Conservation (phyloP, 2,888 invertebrate genomes). For the Drosophila villosipedis region DNA sequence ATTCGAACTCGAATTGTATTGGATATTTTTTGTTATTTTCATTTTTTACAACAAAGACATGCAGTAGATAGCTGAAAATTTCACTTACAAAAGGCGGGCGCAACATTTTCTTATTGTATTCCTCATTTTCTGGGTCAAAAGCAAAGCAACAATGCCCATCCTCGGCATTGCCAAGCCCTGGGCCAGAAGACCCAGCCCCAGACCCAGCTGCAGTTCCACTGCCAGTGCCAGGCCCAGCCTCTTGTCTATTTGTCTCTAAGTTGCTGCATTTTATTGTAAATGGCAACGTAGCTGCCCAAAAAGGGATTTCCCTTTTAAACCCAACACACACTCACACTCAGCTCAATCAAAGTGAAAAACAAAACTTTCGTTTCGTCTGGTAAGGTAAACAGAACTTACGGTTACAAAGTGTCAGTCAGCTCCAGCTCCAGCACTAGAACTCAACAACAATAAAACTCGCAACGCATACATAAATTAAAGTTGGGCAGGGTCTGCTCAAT, state of each 20-base stretch:
- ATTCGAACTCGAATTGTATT: slow-evolving; percentile 34
- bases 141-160: slow-evolving; percentile 72
- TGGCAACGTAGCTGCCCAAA: slow-evolving; percentile 61
- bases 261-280: slow-evolving; percentile 67
- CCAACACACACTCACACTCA: slow-evolving; percentile 23
- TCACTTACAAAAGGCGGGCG: slow-evolving; percentile 76
- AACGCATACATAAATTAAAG: slow-evolving; percentile 77
- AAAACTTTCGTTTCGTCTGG: slow-evolving; percentile 73
- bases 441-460: slow-evolving; percentile 50
- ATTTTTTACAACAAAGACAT: slow-evolving; percentile 42
- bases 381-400: slow-evolving; percentile 50
- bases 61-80: slow-evolving; percentile 60
- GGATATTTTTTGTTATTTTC: slow-evolving; percentile 6
- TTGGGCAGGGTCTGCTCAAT: slow-evolving; percentile 58
- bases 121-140: slow-evolving; percentile 73
- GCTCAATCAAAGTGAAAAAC: slow-evolving; percentile 49
- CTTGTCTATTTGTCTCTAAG: slow-evolving; percentile 59
- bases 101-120: slow-evolving; percentile 79
- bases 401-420: slow-evolving; percentile 44
- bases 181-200: slow-evolving; percentile 15
- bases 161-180: slow-evolving; percentile 73
- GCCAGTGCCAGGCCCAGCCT: slow-evolving; percentile 55
- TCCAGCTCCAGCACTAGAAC: slow-evolving; percentile 8
- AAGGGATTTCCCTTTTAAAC: slow-evolving; percentile 80
- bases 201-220: slow-evolving; percentile 11